A percentile compares a stretch with the other conserved stretches of the same genome.
These are phyloP conservation scores for Protobothrops mucrosquamatus DNA, from an alignment of 2,113 vertebrate genomes.

Conservation along the genomic window DNA sequence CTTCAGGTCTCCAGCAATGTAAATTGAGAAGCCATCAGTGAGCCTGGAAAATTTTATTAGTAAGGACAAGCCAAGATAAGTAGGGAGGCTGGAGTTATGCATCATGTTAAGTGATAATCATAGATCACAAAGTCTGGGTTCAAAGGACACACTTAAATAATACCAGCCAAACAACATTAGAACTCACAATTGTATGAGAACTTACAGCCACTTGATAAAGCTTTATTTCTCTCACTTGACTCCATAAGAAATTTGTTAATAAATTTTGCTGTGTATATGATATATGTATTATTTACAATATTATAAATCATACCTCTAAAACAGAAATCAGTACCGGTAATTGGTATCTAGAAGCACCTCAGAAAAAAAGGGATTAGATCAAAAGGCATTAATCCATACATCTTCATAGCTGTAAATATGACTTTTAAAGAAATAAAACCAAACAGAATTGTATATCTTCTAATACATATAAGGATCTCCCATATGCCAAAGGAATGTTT, in stretches of 20 bases:
- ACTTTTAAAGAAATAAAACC: background rate
- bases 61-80: background rate
- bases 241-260: background rate
- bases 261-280: background rate
- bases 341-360: background rate
- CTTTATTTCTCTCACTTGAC: background rate
- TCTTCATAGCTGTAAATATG: background rate
- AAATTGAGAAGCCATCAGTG: background rate
- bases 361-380: background rate
- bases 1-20: background rate
- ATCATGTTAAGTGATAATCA: background rate
- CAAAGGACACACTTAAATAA: background rate
- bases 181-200: background rate
- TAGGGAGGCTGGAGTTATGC: background rate
- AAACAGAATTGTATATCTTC: background rate
- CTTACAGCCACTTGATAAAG: background rate
- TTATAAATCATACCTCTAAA: background rate
- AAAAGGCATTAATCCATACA: background rate
- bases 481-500: background rate
- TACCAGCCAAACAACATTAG: background rate
- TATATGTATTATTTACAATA: background rate
- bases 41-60: background rate
- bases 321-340: background rate
- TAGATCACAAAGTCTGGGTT: background rate
- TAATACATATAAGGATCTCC: background rate